These are phyloP conservation scores for Urocynchramus pylzowi DNA, from an alignment of 2,113 vertebrate species.

Conservation along the genomic window DNA sequence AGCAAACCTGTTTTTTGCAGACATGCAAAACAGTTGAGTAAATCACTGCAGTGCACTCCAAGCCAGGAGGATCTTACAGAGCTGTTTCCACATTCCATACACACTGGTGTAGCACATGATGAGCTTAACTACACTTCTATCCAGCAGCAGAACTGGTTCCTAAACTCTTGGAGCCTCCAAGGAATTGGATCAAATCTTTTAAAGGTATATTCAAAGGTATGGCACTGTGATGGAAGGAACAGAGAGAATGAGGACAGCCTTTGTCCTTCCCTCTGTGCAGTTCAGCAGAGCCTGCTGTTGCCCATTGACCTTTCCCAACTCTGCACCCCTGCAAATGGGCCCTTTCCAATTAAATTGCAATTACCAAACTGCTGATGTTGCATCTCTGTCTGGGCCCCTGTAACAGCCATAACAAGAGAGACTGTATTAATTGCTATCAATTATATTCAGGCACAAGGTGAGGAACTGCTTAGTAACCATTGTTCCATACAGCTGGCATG, in stretches of 20 bases:
- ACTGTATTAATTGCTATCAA: neutral
- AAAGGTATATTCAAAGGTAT: too few species aligned
- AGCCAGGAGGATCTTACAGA: neutral
- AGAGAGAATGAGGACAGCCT: neutral
- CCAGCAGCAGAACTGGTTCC: neutral
- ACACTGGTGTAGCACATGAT: neutral
- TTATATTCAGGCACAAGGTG: neutral
- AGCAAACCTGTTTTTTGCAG: neutral
- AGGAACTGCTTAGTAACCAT: neutral
- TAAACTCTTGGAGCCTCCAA: neutral
- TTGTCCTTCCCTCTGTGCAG: neutral
- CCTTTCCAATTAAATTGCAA: neutral
- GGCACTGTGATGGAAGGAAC: neutral
- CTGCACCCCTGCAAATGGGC: neutral
- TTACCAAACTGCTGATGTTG: neutral
- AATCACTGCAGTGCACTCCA: neutral
- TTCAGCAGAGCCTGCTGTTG: rapidly evolving
- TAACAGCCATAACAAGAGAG: neutral
- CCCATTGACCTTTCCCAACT: neutral
- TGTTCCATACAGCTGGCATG: neutral
- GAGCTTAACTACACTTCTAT: neutral
- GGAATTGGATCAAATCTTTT: neutral
- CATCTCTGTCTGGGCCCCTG: neutral
- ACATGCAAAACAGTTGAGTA: neutral
- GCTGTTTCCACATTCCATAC: neutral